A percentile compares a stretch with the other conserved stretches of the same genome.
Evolutionary conservation across 2,797 vertebrate genomes (phyloP).

Genomic region (Erithacus rubecula): DNA sequence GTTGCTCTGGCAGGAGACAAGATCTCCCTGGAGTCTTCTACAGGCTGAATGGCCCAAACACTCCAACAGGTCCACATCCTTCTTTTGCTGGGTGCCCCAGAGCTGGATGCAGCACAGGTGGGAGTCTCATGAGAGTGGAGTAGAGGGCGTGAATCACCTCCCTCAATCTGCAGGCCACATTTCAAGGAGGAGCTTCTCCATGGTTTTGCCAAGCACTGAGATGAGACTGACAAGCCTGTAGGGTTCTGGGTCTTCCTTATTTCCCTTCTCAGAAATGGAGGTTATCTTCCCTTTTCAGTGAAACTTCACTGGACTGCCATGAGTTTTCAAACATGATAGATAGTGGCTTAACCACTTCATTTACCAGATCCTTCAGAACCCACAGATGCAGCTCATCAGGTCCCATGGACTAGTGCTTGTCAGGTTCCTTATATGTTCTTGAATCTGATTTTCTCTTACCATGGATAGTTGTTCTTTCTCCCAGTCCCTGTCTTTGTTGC

Average conservation of each 20-base stretch:
- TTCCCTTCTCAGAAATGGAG: background rate
- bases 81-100: background rate
- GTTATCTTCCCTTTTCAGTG: background rate
- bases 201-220: background rate
- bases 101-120: background rate
- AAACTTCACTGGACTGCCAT: background rate
- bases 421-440: background rate
- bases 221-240: background rate
- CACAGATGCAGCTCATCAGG: background rate
- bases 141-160: background rate
- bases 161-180: no score
- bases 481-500: background rate
- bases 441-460: background rate
- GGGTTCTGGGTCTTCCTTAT: background rate
- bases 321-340: background rate
- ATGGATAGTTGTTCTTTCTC: background rate
- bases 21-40: background rate
- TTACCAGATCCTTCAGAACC: background rate
- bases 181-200: background rate
- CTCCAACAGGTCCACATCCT: background rate
- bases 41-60: background rate
- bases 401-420: background rate
- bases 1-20: background rate
- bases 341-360: background rate
- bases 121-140: background rate